Base-by-base conservation (phyloP, 1,140 invertebrate genomes). In the Drosophila guanche region DNA sequence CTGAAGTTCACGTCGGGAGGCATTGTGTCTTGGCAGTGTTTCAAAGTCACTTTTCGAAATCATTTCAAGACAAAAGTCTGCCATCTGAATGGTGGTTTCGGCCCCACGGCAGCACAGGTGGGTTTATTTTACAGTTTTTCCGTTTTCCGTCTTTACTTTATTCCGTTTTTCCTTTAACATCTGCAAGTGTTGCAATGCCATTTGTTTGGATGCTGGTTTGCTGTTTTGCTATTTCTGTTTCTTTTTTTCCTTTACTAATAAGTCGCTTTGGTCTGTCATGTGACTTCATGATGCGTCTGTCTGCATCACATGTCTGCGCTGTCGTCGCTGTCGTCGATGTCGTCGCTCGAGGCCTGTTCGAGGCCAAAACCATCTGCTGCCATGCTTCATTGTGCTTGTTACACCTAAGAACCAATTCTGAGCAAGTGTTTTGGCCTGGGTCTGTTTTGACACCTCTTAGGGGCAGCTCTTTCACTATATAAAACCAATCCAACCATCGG, bases 141-240 rank as follows among this genome's bases (percentile, higher is more conserved):
- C 16, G 16, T 20, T 20, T 20, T 67, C 22, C 10, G 40, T 22
- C 29, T 53, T 53, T 67, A 53, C 65, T 23, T 16, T 52, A 61
- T 67, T 67, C 33, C 33, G 33, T 53, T 66, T 66, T 67, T 45
- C 59, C 16, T 58, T 78, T 65, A 47, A 48, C 53, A 42, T 58
- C 76, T 74, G 58, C 76, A 79, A 80, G 77, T 80, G 77, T 80
- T 80, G 77, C 66, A 80, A 80, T 75, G 66, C 66, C 72, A 77
- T 77, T 77, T 77, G 55, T 77, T 77, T 75, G 10, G 10, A 12
- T 12, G 33, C 33, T 55, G 42, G 66, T 42, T 57, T 69, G 59
- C 42, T 52, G 22, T 41, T 68, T 61, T 50, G 33, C 51, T 62
- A 48, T 57, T 52, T 57, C 46, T 69, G 53, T 59, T 69, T 76